A percentile compares a stretch with the other conserved stretches of the same genome.
Conservation (phyloP, 2,888 invertebrate genomes). For the Spisula solida region DNA sequence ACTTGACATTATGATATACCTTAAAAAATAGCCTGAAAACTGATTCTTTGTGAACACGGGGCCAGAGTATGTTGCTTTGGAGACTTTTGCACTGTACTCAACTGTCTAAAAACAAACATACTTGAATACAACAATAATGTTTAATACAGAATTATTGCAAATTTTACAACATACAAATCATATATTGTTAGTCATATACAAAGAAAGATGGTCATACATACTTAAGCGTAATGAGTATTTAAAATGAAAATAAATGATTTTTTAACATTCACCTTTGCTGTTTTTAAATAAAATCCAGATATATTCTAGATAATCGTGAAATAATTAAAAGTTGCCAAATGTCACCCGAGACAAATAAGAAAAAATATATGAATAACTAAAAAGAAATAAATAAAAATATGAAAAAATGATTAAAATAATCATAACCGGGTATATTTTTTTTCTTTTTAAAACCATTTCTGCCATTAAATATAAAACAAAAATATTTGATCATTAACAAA, state of each 20-base stretch:
- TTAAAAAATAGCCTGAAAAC: too few species aligned
- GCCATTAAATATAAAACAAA: conserved; percentile 6
- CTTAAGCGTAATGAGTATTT: conserved; percentile 44
- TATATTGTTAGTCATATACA: conserved; percentile 6
- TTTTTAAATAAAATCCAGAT: neutral
- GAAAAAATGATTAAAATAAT: conserved; percentile 11
- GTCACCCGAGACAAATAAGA: neutral
- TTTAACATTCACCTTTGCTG: neutral
- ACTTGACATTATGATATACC: too few species aligned
- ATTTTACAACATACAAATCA: conserved; percentile 32
- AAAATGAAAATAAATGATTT: conserved; percentile 15
- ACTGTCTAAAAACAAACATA: neutral
- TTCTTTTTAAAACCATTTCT: neutral
- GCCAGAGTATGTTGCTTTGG: too few species aligned
- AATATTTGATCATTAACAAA: conserved; percentile 7
- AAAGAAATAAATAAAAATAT: conserved; percentile 10
- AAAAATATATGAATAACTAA: neutral
- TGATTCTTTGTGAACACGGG: too few species aligned
- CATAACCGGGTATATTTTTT: neutral
- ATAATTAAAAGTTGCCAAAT: neutral
- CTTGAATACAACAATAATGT: conserved; percentile 40
- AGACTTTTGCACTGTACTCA: too few species aligned
- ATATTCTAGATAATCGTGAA: neutral
- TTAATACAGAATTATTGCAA: conserved; percentile 53
- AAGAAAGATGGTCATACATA: conserved; percentile 10